These are phyloP conservation scores for Astropecten irregularis DNA, from an alignment of 53 echinoderm and acorn worm genomes.

Conservation along the genomic window DNA sequence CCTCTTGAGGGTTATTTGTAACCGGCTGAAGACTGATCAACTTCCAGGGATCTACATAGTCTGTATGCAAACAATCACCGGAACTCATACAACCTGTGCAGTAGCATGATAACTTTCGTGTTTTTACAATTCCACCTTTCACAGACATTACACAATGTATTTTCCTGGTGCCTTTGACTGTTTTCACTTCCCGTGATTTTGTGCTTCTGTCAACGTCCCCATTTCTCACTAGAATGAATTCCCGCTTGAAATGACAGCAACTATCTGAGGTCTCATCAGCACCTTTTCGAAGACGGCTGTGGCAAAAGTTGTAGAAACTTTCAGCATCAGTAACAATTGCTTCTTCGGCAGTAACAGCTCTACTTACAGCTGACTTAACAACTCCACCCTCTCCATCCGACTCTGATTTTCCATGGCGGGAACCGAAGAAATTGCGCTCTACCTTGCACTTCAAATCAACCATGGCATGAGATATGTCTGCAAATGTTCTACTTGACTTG, in stretches of 20 bases:
- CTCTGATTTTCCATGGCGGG: conserved; percentile 34
- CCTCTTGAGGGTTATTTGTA: no score
- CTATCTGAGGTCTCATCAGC: background rate
- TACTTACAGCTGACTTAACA: conserved; percentile 7
- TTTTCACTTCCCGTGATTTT: conserved; percentile 24
- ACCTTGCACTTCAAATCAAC: conserved; percentile 23
- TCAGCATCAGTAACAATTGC: conserved; percentile 25
- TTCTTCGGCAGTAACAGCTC: conserved; percentile 24
- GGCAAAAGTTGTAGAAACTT: conserved; percentile 40
- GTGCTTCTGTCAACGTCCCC: conserved; percentile 21
- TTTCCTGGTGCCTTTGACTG: conserved; percentile 41
- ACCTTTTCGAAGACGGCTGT: conserved; percentile 2
- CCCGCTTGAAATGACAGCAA: conserved; percentile 30
- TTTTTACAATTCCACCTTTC: conserved; percentile 1
- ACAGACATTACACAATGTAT: conserved; percentile 28
- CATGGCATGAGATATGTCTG: conserved; percentile 14
- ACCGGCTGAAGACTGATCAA: background rate
- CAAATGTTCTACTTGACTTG: conserved; percentile 5
- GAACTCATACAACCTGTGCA: conserved; percentile 15
- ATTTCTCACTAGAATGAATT: conserved; percentile 11
- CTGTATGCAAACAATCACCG: background rate
- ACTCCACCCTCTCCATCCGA: conserved; percentile 54
- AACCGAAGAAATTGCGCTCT: conserved; percentile 47
- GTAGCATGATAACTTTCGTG: conserved; percentile 58
- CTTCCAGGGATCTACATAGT: conserved; percentile 1